Conservation (phyloP, 2,888 invertebrate species). For the Adela reaumurella region DNA sequence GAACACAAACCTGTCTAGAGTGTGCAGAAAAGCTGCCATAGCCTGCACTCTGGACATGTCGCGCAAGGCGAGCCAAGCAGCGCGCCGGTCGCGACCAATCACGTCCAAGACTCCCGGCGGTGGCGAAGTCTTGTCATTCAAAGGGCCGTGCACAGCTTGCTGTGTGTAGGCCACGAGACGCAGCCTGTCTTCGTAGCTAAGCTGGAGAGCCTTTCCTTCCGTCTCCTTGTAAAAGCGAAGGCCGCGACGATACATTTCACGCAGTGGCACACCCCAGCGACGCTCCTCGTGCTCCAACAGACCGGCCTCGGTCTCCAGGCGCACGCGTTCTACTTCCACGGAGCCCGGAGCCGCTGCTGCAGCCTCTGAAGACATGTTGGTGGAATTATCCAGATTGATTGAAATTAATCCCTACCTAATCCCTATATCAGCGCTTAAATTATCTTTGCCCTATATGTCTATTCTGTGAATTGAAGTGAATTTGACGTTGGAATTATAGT, state of each 20-base stretch:
- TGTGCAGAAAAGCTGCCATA: constrained; percentile 87
- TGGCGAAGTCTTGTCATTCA: constrained; percentile 66
- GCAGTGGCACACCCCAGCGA: constrained; percentile 67
- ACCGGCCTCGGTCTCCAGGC: constrained; percentile 47
- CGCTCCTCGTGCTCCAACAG: constrained; percentile 44
- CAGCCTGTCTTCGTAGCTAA: constrained; percentile 90
- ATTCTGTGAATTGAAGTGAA: too few species aligned
- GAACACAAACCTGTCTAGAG: constrained; percentile 77
- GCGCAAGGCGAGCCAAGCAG: constrained; percentile 92
- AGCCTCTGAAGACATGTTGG: not conserved
- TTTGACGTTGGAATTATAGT: too few species aligned
- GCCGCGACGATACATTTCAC: constrained; percentile 86
- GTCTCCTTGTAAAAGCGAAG: constrained; percentile 95
- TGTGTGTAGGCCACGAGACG: constrained; percentile 89
- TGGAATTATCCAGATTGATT: too few species aligned
- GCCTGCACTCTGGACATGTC: constrained; percentile 82
- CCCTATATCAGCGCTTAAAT: too few species aligned
- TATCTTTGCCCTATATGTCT: too few species aligned
- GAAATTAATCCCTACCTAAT: too few species aligned
- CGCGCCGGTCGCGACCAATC: constrained; percentile 86
- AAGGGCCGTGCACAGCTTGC: constrained; percentile 84
- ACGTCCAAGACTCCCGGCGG: constrained; percentile 92
- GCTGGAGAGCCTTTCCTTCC: constrained; percentile 93
- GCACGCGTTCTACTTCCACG: constrained; percentile 36
- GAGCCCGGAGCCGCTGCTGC: too few species aligned